Conservation (phyloP, 2,797 vertebrate species). For the Liparis tanakae region DNA sequence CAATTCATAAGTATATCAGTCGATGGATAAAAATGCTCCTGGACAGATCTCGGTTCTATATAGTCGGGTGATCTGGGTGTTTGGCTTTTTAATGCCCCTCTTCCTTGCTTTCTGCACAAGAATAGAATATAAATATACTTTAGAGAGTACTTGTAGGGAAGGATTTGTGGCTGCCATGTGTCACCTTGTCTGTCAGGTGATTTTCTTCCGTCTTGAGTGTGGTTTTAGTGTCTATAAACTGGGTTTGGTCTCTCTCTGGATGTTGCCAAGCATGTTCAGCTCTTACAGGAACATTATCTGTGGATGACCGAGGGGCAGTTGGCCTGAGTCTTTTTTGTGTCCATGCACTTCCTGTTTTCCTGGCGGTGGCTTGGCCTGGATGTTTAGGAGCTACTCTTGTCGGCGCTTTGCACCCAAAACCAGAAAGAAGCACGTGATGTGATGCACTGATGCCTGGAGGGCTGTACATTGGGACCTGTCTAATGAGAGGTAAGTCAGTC, state of each 20-base stretch:
- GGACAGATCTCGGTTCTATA: conserved; percentile 4
- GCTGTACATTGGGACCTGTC: conserved; percentile 14
- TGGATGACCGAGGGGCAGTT: conserved; percentile 12
- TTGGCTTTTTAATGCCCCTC: background rate
- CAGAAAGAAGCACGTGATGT: conserved; percentile 5
- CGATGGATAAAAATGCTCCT: conserved; percentile 8
- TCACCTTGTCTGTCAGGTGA: conserved; percentile 5
- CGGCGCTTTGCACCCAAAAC: conserved; percentile 8
- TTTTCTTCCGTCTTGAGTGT: background rate
- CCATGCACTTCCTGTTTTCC: too few species aligned
- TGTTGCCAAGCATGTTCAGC: conserved; percentile 13
- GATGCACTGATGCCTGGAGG: conserved; percentile 16
- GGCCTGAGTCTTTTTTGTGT: background rate
- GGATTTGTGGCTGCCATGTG: background rate
- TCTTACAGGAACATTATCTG: background rate
- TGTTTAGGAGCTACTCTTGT: background rate
- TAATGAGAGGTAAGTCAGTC: conserved; percentile 57
- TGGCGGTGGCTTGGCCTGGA: too few species aligned
- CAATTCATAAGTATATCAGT: conserved; percentile 3
- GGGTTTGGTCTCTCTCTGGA: conserved; percentile 13
- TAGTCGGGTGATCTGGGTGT: background rate
- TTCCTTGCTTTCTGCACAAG: conserved; percentile 12
- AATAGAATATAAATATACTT: too few species aligned
- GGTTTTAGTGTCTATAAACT: conserved; percentile 9
- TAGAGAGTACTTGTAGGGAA: background rate